phyloP scores from a whole-genome alignment of 2,113 vertebrate species.

The Colinus virginianus region DNA sequence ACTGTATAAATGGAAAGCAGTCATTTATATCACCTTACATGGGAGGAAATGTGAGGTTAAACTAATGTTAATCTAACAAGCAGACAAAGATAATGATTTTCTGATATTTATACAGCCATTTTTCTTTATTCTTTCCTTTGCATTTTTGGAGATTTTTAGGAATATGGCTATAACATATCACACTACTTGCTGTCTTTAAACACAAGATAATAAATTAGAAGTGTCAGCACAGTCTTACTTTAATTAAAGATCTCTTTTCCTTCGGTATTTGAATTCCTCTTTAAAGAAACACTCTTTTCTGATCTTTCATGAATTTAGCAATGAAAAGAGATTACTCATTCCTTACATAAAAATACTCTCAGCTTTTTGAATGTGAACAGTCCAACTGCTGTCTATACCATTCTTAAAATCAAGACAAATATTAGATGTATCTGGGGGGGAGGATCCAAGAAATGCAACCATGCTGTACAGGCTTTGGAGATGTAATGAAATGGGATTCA shows the following conservation, averaged over 20 bases:
- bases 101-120: neutral
- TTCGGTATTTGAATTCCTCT: neutral
- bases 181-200: neutral
- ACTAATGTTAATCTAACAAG: slow-evolving; percentile 37
- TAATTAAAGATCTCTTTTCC: neutral
- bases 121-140: neutral
- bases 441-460: neutral
- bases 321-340: neutral
- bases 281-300: neutral
- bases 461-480: neutral
- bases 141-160: neutral
- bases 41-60: slow-evolving; percentile 43
- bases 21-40: neutral
- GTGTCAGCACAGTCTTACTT: neutral
- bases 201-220: neutral
- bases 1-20: neutral
- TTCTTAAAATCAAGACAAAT: neutral
- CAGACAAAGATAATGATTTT: slow-evolving; percentile 38
- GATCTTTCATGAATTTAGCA: neutral
- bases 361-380: neutral
- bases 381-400: neutral
- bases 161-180: neutral
- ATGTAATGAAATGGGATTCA: neutral
- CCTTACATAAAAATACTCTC: neutral
- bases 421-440: neutral